Conservation (phyloP, 1,140 invertebrate species). For the Drosophila fuyamai region DNA sequence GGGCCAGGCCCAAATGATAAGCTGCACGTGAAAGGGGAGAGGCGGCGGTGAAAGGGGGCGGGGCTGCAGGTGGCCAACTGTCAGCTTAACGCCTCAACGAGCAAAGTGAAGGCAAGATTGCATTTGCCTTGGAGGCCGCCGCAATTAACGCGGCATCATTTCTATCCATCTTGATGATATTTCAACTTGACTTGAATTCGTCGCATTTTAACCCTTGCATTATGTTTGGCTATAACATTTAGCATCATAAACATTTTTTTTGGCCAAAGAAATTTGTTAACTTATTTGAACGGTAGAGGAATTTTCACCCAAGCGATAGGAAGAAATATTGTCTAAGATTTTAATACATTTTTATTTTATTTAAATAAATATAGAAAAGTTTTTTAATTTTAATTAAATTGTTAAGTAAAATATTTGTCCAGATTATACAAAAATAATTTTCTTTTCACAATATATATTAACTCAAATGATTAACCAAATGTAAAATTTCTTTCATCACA, state of each 20-base stretch:
- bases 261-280: not conserved
- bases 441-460: too few relatives aligned
- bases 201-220: conserved; percentile 19
- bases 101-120: conserved; percentile 68
- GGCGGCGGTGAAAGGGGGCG: not conserved
- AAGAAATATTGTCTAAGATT: too few relatives aligned
- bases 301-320: too few relatives aligned
- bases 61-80: conserved; percentile 36
- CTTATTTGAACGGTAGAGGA: too few relatives aligned
- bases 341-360: too few relatives aligned
- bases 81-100: conserved; percentile 69
- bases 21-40: conserved; percentile 14
- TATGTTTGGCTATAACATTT: not conserved
- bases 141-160: conserved; percentile 78
- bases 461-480: too few relatives aligned
- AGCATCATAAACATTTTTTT: not conserved
- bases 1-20: conserved; percentile 53
- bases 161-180: conserved; percentile 57
- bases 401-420: too few relatives aligned
- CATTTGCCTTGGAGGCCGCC: conserved; percentile 61
- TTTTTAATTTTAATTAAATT: too few relatives aligned
- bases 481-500: too few relatives aligned
- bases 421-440: too few relatives aligned
- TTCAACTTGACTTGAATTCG: conserved; percentile 38
- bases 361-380: too few relatives aligned